phyloP scores from a whole-genome alignment of 2,113 vertebrate species.

The Hippocampus barbouri region DNA sequence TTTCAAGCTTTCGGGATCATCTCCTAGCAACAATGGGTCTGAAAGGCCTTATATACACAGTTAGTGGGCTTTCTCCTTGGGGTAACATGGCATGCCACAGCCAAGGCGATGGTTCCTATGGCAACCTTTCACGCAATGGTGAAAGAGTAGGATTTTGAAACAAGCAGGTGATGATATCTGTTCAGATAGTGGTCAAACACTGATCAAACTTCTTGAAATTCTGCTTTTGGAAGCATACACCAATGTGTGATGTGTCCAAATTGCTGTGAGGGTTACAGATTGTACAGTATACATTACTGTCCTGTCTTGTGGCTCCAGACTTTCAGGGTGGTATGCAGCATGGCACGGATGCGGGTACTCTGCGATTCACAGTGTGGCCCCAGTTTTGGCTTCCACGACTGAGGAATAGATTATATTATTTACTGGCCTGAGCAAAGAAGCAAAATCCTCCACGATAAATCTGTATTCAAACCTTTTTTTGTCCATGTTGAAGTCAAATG shows the following conservation, averaged over 20 bases:
- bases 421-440: neutral
- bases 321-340: slow-evolving; percentile 43
- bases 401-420: neutral
- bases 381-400: slow-evolving; percentile 15
- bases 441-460: neutral
- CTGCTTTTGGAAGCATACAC: neutral
- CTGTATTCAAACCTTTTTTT: neutral
- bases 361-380: slow-evolving; percentile 42
- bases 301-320: neutral
- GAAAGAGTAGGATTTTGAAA: slow-evolving; percentile 32
- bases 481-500: neutral
- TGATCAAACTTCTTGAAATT: neutral
- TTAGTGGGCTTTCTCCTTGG: slow-evolving; percentile 48
- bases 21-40: slow-evolving; percentile 63
- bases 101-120: slow-evolving; percentile 56
- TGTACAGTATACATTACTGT: slow-evolving; percentile 11
- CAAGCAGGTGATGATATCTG: slow-evolving; percentile 30
- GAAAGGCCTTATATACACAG: slow-evolving; percentile 55
- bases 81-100: slow-evolving; percentile 48
- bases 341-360: slow-evolving; percentile 56
- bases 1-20: slow-evolving; percentile 49
- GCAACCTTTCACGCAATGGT: slow-evolving; percentile 54
- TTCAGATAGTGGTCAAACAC: neutral
- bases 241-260: neutral
- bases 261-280: neutral